phyloP scores from a whole-genome alignment of 2,888 invertebrate genomes.

The Reticulitermes lucifugus region DNA sequence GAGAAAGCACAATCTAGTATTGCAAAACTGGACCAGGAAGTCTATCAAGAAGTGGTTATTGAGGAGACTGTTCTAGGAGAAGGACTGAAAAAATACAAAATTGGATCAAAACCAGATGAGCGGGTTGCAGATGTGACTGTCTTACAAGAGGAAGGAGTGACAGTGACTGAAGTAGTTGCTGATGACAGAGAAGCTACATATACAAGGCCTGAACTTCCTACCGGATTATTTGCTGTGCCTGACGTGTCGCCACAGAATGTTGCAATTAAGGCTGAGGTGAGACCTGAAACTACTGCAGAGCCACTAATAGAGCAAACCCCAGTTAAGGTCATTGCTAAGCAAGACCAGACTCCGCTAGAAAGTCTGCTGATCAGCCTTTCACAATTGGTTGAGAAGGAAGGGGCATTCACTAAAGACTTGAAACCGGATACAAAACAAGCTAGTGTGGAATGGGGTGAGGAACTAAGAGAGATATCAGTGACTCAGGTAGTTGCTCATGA shows the following conservation, averaged over 20 bases:
- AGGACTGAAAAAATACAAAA: constrained; percentile 64
- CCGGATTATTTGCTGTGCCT: constrained; percentile 63
- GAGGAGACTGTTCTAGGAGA: constrained; percentile 70
- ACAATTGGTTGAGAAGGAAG: constrained; percentile 55
- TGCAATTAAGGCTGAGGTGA: constrained; percentile 65
- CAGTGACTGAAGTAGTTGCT: constrained; percentile 65
- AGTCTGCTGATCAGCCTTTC: constrained; percentile 56
- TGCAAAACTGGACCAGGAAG: constrained; percentile 63
- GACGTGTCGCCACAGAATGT: constrained; percentile 65
- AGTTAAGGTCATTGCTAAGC: constrained; percentile 49
- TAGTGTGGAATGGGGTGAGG: constrained; percentile 59
- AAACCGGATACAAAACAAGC: constrained; percentile 61
- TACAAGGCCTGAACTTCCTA: constrained; percentile 59
- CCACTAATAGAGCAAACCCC: constrained; percentile 60
- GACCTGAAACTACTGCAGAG: constrained; percentile 62
- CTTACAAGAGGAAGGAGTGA: constrained; percentile 64
- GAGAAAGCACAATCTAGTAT: constrained; percentile 63
- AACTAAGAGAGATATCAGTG: constrained; percentile 58
- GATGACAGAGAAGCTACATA: constrained; percentile 67
- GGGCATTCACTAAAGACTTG: constrained; percentile 57
- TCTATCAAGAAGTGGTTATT: constrained; percentile 66
- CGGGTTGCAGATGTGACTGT: constrained; percentile 64
- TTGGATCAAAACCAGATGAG: constrained; percentile 60
- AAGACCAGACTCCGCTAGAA: constrained; percentile 56
- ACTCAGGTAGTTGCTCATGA: constrained; percentile 61